Evolutionary conservation across 1,140 invertebrate genomes (phyloP).

Genomic region (Thaumetopoea pityocampa): DNA sequence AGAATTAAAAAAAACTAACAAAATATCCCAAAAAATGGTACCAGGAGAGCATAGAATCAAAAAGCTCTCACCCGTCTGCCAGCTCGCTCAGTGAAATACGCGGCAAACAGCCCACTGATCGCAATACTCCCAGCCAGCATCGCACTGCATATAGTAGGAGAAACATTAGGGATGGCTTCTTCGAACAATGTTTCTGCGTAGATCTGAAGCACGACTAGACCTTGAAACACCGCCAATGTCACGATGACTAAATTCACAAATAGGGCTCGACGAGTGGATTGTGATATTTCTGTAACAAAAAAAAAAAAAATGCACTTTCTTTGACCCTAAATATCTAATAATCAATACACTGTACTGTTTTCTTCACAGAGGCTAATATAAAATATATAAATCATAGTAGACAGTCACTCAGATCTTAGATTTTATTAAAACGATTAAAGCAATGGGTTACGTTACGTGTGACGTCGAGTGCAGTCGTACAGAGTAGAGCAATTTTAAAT

Average conservation of each 20-base stretch:
- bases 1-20: no score
- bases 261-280: slow-evolving; percentile 27
- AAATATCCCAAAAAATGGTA: no score
- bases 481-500: no score
- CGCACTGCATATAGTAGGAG: slow-evolving; percentile 40
- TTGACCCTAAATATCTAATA: background rate
- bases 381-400: no score
- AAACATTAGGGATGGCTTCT: slow-evolving; percentile 41
- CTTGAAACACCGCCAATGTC: slow-evolving; percentile 35
- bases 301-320: background rate
- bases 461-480: no score
- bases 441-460: no score
- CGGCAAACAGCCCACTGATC: slow-evolving; percentile 26
- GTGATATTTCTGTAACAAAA: slow-evolving; percentile 44
- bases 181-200: slow-evolving; percentile 41
- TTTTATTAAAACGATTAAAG: no score
- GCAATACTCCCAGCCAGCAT: slow-evolving; percentile 35
- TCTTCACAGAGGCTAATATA: no score
- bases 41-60: slow-evolving; percentile 8
- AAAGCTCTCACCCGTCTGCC: slow-evolving; percentile 44
- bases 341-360: background rate
- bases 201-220: slow-evolving; percentile 37
- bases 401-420: no score
- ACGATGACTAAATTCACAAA: slow-evolving; percentile 23
- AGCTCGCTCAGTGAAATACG: slow-evolving; percentile 33